Evolutionary conservation across 2,113 vertebrate genomes (phyloP), one percentile per base, ranked within the genome.

Genomic region (Nanorana parkeri): DNA sequence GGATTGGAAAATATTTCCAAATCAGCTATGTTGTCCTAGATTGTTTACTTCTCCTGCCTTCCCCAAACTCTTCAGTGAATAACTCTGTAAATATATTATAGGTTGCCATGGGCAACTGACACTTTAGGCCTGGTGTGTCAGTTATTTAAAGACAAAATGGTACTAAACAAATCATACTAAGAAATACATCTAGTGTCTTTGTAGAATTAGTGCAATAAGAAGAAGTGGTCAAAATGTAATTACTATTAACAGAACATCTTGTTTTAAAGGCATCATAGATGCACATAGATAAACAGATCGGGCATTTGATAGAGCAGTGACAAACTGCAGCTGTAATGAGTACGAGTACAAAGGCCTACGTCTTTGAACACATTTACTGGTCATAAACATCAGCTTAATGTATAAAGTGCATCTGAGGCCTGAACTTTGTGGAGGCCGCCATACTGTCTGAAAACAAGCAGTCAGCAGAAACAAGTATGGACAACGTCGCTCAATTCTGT

Each of bases 261-360:
- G 28, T 60, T 21, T 74, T 74, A 74, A n/a, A 74, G 71, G 71
- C 71, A 74, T 74, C 71, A 23, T 26, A 74, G 71, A 74, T 74
- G 71, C 71, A 60, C 32, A 60, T 60, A 32, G 28, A 61, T 21
- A 60, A 6, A 17, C 10, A 10, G 11, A 5, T 2, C n/a, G 4
- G 26, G 55, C 28, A 24, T n/a, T 17, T 3, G 13, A 13, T 15
- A 47, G 19, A 13, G 32, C 5, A 67, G 19, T 32, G 29, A 28
- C 13, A 36, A n/a, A 67, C 8, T 74, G 71, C 28, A 75, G 72
- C 29, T 17, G 60, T 41, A 15, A 32, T 23, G 29, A 75, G 13
- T 41, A 63, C 21, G 29, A 75, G 13, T 41, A 63, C 21, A 36
- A 55, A 36, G 54, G 61, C 36, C 23, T 15, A 19, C 2, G 19